Conservation (phyloP, 2,888 invertebrate genomes). For the Calameuta pallipes region DNA sequence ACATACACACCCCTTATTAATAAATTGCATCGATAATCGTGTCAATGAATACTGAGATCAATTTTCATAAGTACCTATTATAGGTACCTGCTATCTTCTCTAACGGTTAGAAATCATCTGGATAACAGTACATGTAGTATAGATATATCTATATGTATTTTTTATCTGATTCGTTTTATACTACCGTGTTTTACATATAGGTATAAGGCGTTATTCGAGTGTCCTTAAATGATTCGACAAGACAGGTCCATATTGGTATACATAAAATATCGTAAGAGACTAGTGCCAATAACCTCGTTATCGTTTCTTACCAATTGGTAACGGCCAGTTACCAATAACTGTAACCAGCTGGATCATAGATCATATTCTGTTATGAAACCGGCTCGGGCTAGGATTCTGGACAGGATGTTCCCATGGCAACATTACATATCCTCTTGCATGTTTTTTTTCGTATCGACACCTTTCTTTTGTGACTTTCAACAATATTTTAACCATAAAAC, state of each 20-base stretch:
- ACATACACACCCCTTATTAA: background rate
- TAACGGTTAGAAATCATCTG: background rate
- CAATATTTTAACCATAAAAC: background rate
- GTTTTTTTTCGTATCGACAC: conserved; percentile 22
- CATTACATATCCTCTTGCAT: conserved; percentile 36
- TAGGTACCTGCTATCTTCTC: background rate
- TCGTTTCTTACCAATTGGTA: conserved; percentile 55
- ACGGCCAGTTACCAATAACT: conserved; percentile 40
- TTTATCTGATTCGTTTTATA: background rate
- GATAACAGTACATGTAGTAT: background rate
- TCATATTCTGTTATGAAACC: conserved; percentile 49
- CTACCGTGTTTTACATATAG: background rate
- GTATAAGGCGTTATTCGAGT: background rate
- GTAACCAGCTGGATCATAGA: conserved; percentile 55
- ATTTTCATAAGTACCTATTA: background rate
- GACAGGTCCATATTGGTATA: background rate
- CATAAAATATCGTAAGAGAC: background rate
- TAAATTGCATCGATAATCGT: background rate
- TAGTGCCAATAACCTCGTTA: conserved; percentile 47
- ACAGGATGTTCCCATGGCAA: conserved; percentile 60
- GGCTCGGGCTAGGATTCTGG: conserved; percentile 42
- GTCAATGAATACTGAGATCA: background rate
- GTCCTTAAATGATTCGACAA: background rate
- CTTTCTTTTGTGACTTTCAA: background rate
- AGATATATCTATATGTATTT: background rate